Evolutionary conservation across 2,888 invertebrate genomes (phyloP).

Genomic region (Lepidonotus clava): DNA sequence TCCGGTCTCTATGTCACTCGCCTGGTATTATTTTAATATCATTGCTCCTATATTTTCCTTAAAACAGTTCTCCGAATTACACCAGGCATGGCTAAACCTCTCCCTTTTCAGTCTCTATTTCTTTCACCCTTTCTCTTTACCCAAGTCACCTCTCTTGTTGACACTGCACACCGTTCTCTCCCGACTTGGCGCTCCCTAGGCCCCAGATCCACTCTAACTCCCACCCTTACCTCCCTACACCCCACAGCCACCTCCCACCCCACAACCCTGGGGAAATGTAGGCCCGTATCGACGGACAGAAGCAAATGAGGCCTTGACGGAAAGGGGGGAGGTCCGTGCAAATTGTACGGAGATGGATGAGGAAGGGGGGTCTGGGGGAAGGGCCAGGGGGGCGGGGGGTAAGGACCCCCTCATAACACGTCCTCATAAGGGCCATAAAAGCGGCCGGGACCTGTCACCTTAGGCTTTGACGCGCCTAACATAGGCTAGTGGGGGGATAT

Average conservation of each 20-base stretch:
- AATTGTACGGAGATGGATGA: background rate
- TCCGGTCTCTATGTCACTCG: no score
- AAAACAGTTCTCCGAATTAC: no score
- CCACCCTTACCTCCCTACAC: background rate
- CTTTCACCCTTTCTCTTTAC: background rate
- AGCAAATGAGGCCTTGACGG: background rate
- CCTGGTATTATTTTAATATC: no score
- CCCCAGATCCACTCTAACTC: background rate
- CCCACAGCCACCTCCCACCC: background rate
- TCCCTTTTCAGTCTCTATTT: no score
- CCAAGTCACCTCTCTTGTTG: background rate
- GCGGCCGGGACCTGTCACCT: slow-evolving; percentile 18
- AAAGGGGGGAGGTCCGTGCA: background rate
- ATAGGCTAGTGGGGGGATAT: no score
- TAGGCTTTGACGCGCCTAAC: background rate
- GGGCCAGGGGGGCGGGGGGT: background rate
- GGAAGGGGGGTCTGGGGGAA: background rate
- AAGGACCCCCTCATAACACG: slow-evolving; percentile 16
- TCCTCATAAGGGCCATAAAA: slow-evolving; percentile 7
- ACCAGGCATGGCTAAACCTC: background rate
- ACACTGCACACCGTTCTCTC: background rate
- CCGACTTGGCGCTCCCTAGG: background rate
- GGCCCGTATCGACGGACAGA: background rate
- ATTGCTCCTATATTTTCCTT: no score
- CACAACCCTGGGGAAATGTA: slow-evolving; percentile 3